phyloP scores from a whole-genome alignment of 2,888 invertebrate genomes.

The Seira musarum region DNA sequence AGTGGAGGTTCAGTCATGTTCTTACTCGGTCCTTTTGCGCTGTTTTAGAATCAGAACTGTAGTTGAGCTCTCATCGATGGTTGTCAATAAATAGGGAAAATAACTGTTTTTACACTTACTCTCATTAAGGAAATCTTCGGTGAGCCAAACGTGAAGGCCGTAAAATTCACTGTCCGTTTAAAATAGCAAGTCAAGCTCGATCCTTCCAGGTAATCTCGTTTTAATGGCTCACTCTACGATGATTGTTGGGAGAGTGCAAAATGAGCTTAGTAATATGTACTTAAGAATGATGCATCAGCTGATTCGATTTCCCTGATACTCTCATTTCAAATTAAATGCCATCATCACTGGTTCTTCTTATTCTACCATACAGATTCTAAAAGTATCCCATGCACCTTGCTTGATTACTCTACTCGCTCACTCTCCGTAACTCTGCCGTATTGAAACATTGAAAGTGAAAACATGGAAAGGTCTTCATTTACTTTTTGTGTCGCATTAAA shows the following conservation, averaged over 20 bases:
- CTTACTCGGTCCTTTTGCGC: no score
- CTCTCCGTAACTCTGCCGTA: no score
- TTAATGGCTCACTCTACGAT: background rate
- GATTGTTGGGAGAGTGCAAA: background rate
- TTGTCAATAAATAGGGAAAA: background rate
- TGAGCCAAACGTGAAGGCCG: constrained; percentile 2
- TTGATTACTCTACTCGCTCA: background rate
- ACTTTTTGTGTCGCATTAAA: background rate
- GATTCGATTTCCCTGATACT: background rate
- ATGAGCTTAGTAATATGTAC: background rate
- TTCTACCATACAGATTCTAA: no score
- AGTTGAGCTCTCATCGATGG: no score
- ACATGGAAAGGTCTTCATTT: background rate
- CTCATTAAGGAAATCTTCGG: constrained; percentile 5
- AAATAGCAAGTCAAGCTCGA: no score
- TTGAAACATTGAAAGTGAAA: no score
- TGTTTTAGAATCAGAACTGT: no score
- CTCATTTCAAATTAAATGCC: constrained; percentile 9
- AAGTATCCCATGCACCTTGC: background rate
- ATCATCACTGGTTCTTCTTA: background rate
- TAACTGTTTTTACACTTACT: background rate
- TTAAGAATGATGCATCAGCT: constrained; percentile 10
- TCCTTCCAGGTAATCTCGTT: background rate
- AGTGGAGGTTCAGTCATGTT: no score
- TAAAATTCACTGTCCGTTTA: background rate